These are phyloP conservation scores for Dynastes hyllus DNA, from an alignment of 2,888 invertebrate genomes.

Conservation along the genomic window DNA sequence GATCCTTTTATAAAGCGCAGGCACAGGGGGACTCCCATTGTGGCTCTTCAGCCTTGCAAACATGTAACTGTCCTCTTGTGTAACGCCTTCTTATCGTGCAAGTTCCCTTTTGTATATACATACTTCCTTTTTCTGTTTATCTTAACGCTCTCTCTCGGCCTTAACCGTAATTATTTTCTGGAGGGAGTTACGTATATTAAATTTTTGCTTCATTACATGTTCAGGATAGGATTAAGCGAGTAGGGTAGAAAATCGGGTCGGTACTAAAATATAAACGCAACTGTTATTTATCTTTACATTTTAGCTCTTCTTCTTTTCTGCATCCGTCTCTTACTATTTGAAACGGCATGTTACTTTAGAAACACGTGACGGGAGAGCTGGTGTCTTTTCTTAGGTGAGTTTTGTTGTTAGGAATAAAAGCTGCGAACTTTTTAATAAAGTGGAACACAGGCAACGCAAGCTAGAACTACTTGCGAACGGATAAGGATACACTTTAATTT, in stretches of 20 bases:
- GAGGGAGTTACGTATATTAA: conserved; percentile 23
- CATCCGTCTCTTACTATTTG: conserved; percentile 18
- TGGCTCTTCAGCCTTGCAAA: no score
- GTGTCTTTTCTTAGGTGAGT: conserved; percentile 1
- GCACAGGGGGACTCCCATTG: no score
- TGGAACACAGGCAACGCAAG: no score
- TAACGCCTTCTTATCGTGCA: no score
- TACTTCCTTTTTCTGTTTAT: not conserved
- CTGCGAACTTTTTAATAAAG: conserved; percentile 37
- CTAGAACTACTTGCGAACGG: no score
- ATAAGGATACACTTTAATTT: no score
- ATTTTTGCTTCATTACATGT: conserved; percentile 29
- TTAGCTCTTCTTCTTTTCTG: not conserved
- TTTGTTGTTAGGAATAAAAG: conserved; percentile 12
- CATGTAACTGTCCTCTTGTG: no score
- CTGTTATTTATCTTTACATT: conserved; percentile 19
- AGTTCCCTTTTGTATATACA: not conserved
- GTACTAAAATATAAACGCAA: conserved; percentile 20
- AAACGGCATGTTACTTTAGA: conserved; percentile 15
- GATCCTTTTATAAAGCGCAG: no score
- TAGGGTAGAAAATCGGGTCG: not conserved
- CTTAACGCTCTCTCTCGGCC: not conserved
- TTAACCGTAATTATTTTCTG: conserved; percentile 29
- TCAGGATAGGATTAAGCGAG: not conserved
- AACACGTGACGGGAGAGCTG: conserved; percentile 11